These are phyloP conservation scores for Napeogenes inachia DNA, from an alignment of 2,888 invertebrate genomes.

Conservation along the genomic window DNA sequence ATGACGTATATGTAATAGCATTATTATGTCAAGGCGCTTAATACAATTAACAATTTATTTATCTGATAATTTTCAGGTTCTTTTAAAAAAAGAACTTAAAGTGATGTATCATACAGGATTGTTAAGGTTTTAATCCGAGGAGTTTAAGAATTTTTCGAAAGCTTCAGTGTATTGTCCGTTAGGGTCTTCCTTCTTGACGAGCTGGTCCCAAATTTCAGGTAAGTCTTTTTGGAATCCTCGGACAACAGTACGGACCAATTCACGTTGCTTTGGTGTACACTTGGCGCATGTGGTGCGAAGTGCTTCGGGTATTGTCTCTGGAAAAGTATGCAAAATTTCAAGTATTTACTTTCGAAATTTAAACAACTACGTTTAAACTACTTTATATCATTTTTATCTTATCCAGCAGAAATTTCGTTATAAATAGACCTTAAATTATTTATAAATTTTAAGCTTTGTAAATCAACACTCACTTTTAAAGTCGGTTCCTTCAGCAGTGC, in stretches of 20 bases:
- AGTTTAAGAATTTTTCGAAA: conserved; percentile 69
- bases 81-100: neutral
- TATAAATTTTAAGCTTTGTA: neutral
- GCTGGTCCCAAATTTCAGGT: conserved; percentile 79
- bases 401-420: no score
- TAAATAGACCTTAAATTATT: no score
- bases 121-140: conserved; percentile 39
- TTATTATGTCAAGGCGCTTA: neutral
- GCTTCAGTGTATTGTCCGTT: conserved; percentile 77
- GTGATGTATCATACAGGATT: neutral
- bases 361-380: no score
- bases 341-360: no score
- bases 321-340: neutral
- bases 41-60: neutral
- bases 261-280: conserved; percentile 80
- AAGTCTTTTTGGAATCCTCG: conserved; percentile 80
- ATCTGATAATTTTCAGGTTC: neutral
- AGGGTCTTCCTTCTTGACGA: conserved; percentile 83
- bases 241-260: conserved; percentile 77
- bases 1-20: no score
- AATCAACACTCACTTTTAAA: conserved; percentile 80
- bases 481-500: conserved; percentile 83
- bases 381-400: no score
- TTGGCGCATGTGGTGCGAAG: conserved; percentile 75
- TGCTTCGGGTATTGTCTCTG: conserved; percentile 62